These are phyloP conservation scores for Peromyscus maniculatus DNA, from an alignment of 2,113 vertebrate genomes.

Conservation along the genomic window DNA sequence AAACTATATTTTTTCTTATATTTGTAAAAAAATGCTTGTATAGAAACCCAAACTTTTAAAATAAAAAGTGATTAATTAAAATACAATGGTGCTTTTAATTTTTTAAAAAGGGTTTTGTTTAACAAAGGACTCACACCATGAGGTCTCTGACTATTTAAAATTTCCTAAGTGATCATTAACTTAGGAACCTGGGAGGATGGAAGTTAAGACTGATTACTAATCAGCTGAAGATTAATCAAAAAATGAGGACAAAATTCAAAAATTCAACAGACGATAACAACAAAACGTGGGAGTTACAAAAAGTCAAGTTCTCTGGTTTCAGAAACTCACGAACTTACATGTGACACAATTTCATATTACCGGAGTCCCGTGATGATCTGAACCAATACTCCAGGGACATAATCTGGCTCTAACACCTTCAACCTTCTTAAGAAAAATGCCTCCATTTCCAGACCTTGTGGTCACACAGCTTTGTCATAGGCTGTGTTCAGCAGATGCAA, in stretches of 20 bases:
- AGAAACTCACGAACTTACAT: constrained; percentile 31
- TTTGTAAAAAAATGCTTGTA: constrained; percentile 15
- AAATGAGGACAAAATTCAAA: constrained; percentile 26
- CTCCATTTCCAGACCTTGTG: not conserved
- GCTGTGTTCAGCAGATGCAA: not conserved
- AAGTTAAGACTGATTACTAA: constrained; percentile 40
- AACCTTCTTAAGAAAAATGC: not conserved
- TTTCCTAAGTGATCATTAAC: constrained; percentile 63
- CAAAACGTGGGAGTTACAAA: not conserved
- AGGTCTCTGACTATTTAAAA: not conserved
- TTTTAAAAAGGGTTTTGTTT: constrained; percentile 9
- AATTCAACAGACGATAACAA: not conserved
- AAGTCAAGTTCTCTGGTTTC: not conserved
- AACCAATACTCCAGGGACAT: not conserved
- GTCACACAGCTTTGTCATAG: not conserved
- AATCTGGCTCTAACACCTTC: not conserved
- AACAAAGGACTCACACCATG: constrained; percentile 4
- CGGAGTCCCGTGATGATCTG: not conserved
- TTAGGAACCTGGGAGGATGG: constrained; percentile 39
- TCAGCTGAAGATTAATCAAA: constrained; percentile 59
- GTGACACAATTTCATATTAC: not conserved
- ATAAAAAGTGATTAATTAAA: constrained; percentile 45
- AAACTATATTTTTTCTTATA: not conserved
- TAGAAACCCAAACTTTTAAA: constrained; percentile 52
- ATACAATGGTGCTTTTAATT: constrained; percentile 15